Evolutionary conservation across 1,140 invertebrate species (phyloP).

Genomic region (Orchestia grillus): DNA sequence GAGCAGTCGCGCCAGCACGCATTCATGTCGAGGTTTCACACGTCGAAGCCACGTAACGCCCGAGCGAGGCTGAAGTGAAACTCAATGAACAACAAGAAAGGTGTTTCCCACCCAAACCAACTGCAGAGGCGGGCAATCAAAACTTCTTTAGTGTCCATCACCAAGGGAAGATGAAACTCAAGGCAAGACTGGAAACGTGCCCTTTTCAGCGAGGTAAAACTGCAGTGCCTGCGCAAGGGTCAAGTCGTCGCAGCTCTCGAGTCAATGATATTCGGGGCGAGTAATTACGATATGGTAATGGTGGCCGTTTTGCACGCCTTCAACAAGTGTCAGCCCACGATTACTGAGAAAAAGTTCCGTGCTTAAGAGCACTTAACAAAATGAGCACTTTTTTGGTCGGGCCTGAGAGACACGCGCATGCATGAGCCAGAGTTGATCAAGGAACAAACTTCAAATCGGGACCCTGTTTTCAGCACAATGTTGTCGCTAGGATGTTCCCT

Average conservation of each 20-base stretch:
- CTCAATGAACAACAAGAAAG: neutral
- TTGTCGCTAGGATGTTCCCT: neutral
- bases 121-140: neutral
- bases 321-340: slow-evolving; percentile 15
- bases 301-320: neutral
- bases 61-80: neutral
- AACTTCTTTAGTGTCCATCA: neutral
- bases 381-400: neutral
- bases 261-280: slow-evolving; percentile 33
- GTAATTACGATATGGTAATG: slow-evolving; percentile 41
- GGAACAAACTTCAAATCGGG: neutral
- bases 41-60: neutral
- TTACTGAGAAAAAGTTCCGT: neutral
- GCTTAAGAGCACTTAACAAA: slow-evolving; percentile 7
- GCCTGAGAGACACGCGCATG: neutral
- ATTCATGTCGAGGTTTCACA: neutral
- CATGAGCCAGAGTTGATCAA: neutral
- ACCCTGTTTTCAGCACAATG: neutral
- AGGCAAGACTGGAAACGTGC: neutral
- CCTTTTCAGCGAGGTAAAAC: neutral
- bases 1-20: neutral
- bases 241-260: slow-evolving; percentile 1
- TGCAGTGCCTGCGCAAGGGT: neutral
- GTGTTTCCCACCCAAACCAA: neutral
- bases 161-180: neutral